Percentiles rank a stretch among this genome's conserved stretches.
Evolutionary conservation across 2,113 vertebrate genomes (phyloP).

Genomic region (Rhineura floridana): DNA sequence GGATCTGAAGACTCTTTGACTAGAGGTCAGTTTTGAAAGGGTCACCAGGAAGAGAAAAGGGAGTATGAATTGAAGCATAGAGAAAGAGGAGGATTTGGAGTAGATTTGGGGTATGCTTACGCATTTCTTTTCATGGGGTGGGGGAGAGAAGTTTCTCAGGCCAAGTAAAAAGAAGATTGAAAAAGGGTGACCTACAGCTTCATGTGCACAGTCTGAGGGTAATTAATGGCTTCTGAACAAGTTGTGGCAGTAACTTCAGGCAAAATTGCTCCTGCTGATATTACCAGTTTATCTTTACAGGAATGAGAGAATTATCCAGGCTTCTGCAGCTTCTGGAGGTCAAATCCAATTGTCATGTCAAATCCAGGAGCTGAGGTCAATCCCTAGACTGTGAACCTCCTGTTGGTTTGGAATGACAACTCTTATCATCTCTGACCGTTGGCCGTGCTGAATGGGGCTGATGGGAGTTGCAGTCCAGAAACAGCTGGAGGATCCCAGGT

Average conservation of each 20-base stretch:
- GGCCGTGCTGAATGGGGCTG: too few species aligned
- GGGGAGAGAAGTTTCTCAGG: neutral
- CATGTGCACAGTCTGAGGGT: neutral
- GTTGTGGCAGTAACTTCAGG: too few species aligned
- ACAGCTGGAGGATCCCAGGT: too few species aligned
- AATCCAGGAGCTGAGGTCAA: neutral
- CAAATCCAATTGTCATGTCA: neutral
- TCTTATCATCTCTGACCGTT: too few species aligned
- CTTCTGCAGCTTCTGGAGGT: neutral
- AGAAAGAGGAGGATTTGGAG: neutral
- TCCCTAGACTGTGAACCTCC: too few species aligned
- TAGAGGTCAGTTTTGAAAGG: neutral
- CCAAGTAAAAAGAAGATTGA: neutral
- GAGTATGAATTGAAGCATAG: neutral
- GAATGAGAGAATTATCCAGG: neutral
- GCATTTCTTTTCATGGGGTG: neutral
- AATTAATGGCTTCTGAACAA: neutral
- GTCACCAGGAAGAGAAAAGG: too few species aligned
- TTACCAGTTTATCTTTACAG: neutral
- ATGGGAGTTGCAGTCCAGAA: too few species aligned
- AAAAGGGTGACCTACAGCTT: neutral
- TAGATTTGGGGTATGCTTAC: neutral
- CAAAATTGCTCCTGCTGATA: neutral
- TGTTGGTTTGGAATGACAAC: too few species aligned
- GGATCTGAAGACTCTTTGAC: neutral